These are phyloP conservation scores for Mythimna lalbum DNA, from an alignment of 2,888 invertebrate genomes.

Conservation along the genomic window DNA sequence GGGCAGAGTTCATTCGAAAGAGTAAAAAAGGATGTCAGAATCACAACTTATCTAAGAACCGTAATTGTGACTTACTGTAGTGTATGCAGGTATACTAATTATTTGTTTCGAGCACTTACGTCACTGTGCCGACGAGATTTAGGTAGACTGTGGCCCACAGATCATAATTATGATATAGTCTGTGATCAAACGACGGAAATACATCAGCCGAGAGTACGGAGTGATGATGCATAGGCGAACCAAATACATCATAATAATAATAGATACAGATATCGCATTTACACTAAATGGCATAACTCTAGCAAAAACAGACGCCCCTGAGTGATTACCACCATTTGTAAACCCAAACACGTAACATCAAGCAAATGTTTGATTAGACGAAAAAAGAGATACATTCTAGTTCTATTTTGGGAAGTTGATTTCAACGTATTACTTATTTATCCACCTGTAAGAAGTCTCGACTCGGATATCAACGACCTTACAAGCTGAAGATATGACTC, in stretches of 20 bases:
- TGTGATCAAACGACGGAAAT: too few species aligned
- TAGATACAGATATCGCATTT: not conserved
- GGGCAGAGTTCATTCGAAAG: too few species aligned
- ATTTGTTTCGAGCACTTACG: too few species aligned
- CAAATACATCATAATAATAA: too few species aligned
- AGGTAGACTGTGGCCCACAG: too few species aligned
- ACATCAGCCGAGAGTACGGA: too few species aligned
- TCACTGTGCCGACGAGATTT: too few species aligned
- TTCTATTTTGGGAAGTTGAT: conserved; percentile 32
- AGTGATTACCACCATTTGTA: not conserved
- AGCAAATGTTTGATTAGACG: conserved; percentile 2
- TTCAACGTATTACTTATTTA: conserved; percentile 27
- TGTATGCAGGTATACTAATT: too few species aligned
- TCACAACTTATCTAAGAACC: not conserved
- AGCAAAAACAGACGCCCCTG: not conserved
- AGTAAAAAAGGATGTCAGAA: not conserved
- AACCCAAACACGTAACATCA: not conserved
- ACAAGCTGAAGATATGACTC: conserved; percentile 7
- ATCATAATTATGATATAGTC: too few species aligned
- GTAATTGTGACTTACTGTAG: too few species aligned
- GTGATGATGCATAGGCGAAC: too few species aligned
- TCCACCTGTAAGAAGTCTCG: conserved; percentile 19
- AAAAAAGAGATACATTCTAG: conserved; percentile 3
- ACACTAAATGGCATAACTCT: not conserved
- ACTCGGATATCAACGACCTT: conserved; percentile 10